Evolutionary conservation across 2,797 vertebrate genomes (phyloP), one percentile per base, ranked within the genome.

Genomic region (Enteromius viviparus): DNA sequence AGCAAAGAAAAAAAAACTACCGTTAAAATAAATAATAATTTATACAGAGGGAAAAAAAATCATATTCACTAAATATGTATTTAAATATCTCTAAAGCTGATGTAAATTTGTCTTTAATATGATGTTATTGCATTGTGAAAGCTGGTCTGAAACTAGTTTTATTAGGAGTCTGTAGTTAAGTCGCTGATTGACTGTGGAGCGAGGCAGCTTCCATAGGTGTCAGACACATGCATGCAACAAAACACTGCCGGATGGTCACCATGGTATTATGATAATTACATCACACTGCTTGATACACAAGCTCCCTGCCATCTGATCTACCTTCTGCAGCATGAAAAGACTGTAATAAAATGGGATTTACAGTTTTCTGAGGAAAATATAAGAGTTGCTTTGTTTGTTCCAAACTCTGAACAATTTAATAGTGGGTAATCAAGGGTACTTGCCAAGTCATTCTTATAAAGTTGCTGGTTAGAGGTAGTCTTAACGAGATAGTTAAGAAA

Each of bases 211-310:
- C 29, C 65, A 69, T 17, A 29, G 64, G 76, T 78, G 60, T 34
- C 60, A 78, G 78, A 68, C 78, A 69, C 78, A 42, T 26, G 15
- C 21, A 69, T 6, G 51, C 64, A 58, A 69, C 37, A 49, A 60
- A 77, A 77, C 51, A 60, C 19, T 60, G 72, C 60, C 62, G n/a
- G 62, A 66, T 53, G 37, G 51, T 69, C 51, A 69, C 74, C 64
- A 49, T 60, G 64, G 64, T 47, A 71, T 83, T 83, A 71, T 34
- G 34, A 47, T 55, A 83, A 70, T 68, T 70, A 78, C 53, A 71
- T 70, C 51, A 71, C 19, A 37, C 72, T 69, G 34, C 65, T 66
- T 69, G 21, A 53, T 69, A 55, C 49, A 42, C 65, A 26, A 58
- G 78, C 49, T 42, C 78, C 21, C n/a, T 1, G 5, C 64, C 12